These are phyloP conservation scores for Dichetophora obliterata DNA, from an alignment of 2,888 invertebrate genomes.

Conservation along the genomic window DNA sequence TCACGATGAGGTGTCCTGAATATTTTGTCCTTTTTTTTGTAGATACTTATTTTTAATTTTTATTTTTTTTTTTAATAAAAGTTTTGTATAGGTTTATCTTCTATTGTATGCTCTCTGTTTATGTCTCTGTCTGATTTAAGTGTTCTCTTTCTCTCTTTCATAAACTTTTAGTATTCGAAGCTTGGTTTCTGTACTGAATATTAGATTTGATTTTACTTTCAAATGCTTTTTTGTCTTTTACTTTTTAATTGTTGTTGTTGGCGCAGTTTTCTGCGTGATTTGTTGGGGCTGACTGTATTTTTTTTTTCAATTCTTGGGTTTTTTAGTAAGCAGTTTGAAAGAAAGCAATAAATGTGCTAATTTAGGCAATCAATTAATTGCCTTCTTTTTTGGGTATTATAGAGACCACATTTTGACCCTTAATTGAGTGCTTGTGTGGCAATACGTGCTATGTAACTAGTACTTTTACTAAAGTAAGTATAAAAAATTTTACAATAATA, in stretches of 20 bases:
- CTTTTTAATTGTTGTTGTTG: not conserved
- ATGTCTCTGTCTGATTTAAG: not conserved
- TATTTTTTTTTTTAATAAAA: not conserved
- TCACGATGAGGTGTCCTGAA: not conserved
- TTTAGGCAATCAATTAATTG: too few relatives aligned
- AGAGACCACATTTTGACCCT: not conserved
- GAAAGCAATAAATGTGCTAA: too few relatives aligned
- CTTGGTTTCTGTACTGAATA: not conserved
- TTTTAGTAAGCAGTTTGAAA: too few relatives aligned
- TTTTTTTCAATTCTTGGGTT: too few relatives aligned
- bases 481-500: too few relatives aligned
- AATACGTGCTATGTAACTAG: too few relatives aligned
- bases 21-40: not conserved
- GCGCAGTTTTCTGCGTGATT: not conserved
- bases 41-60: not conserved
- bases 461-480: too few relatives aligned
- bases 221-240: not conserved
- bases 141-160: not conserved
- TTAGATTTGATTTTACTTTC: constrained; percentile 15
- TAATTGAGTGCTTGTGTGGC: not conserved
- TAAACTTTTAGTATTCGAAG: not conserved
- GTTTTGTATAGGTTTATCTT: not conserved
- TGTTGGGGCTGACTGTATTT: not conserved
- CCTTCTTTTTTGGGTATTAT: too few relatives aligned
- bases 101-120: not conserved